These are phyloP conservation scores for Boulengeromyrus knoepffleri DNA, from an alignment of 2,113 vertebrate species.

Conservation along the genomic window DNA sequence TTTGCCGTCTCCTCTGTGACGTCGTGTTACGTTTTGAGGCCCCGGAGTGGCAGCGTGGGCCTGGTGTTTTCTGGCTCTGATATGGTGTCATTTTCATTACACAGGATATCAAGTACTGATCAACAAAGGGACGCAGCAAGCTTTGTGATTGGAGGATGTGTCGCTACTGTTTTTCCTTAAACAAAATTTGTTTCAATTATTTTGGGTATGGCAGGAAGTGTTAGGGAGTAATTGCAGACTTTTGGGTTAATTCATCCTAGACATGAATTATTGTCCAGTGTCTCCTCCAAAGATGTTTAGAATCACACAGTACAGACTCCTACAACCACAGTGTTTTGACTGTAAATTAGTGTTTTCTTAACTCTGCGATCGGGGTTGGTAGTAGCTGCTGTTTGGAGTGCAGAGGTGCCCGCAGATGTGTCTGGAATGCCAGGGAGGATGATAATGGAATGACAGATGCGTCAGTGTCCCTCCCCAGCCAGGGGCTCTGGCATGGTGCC, in stretches of 20 bases:
- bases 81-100: neutral
- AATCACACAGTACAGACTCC: neutral
- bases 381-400: neutral
- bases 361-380: neutral
- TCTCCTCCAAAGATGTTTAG: neutral
- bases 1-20: neutral
- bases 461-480: neutral
- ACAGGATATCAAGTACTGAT: neutral
- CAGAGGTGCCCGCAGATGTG: neutral
- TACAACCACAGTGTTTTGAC: neutral
- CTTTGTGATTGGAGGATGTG: neutral
- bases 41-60: neutral
- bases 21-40: neutral
- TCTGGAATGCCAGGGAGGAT: neutral
- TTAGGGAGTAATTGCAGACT: neutral
- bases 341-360: neutral
- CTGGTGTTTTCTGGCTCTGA: neutral
- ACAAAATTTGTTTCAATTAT: neutral
- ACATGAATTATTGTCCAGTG: neutral
- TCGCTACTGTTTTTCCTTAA: neutral
- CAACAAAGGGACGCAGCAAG: neutral
- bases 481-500: neutral
- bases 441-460: neutral
- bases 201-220: neutral
- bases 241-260: neutral